These are phyloP conservation scores for Chaetogeoica ovagalla DNA, from an alignment of 2,888 invertebrate species.

Conservation along the genomic window DNA sequence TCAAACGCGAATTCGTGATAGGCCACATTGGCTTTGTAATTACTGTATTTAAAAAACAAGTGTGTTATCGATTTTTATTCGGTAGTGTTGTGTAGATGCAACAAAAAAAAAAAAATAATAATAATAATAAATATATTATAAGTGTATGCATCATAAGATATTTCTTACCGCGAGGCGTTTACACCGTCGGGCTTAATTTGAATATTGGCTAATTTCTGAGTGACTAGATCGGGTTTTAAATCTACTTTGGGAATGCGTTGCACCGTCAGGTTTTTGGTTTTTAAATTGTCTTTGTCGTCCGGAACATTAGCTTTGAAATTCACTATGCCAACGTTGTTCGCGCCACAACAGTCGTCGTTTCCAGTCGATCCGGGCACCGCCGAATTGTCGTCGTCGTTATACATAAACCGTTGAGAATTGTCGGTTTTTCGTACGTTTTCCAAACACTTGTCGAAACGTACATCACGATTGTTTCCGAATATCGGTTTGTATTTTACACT, in stretches of 20 bases:
- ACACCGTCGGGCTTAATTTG: slow-evolving; percentile 21
- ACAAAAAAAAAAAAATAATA: background rate
- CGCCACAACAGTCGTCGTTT: background rate
- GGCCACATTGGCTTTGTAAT: slow-evolving; percentile 15
- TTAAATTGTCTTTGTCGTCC: background rate
- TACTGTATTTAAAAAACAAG: background rate
- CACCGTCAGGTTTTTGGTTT: slow-evolving; percentile 8
- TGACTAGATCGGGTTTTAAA: slow-evolving; percentile 37
- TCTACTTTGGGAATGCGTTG: slow-evolving; percentile 6
- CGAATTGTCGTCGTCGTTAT: no score
- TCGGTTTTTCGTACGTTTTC: background rate
- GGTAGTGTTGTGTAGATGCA: background rate
- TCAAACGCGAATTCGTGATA: slow-evolving; percentile 23
- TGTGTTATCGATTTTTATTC: no score
- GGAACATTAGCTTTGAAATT: background rate
- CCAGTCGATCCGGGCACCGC: background rate
- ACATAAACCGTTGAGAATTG: background rate
- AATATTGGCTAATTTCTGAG: slow-evolving; percentile 28
- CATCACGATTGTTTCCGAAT: background rate
- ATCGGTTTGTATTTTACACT: background rate
- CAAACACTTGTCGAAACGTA: background rate
- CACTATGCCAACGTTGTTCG: slow-evolving; percentile 1
- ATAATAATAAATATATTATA: background rate
- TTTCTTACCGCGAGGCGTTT: background rate
- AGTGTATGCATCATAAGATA: background rate